Evolutionary conservation across 2,888 invertebrate genomes (phyloP).

Genomic region (Cosmia pyralina): DNA sequence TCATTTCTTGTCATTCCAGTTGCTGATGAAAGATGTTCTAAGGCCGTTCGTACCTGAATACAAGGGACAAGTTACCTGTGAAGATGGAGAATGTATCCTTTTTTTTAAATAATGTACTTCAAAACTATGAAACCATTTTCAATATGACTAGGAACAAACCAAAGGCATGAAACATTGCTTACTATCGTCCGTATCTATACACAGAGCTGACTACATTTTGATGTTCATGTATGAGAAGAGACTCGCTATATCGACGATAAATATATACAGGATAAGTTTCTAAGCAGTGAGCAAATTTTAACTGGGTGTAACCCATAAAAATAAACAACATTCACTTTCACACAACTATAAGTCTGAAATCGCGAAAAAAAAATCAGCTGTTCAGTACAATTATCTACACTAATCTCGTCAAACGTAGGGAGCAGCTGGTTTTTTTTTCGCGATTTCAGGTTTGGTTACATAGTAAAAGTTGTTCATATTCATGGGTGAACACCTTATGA

Average conservation of each 20-base stretch:
- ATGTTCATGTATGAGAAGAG: not conserved
- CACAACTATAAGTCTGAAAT: no score
- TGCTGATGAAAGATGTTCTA: slow-evolving; percentile 96
- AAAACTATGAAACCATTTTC: slow-evolving; percentile 6
- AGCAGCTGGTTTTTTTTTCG: no score
- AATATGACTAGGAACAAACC: not conserved
- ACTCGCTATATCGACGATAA: not conserved
- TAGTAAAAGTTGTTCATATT: no score
- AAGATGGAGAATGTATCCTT: slow-evolving; percentile 94
- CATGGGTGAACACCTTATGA: no score
- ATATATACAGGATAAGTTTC: no score
- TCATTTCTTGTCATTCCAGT: slow-evolving; percentile 76
- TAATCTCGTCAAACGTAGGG: no score
- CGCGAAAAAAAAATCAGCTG: no score
- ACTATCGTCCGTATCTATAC: not conserved
- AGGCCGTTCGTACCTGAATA: slow-evolving; percentile 98
- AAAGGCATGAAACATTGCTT: not conserved
- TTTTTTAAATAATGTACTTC: slow-evolving; percentile 67
- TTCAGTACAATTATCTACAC: no score
- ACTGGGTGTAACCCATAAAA: no score
- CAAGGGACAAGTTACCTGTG: slow-evolving; percentile 95
- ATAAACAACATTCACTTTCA: no score
- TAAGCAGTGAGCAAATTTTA: no score
- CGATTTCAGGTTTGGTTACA: no score
- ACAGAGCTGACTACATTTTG: not conserved